A percentile compares a stretch with the other conserved stretches of the same genome.
phyloP scores from a whole-genome alignment of 1,140 invertebrate species.

The Palaemon carinicauda region DNA sequence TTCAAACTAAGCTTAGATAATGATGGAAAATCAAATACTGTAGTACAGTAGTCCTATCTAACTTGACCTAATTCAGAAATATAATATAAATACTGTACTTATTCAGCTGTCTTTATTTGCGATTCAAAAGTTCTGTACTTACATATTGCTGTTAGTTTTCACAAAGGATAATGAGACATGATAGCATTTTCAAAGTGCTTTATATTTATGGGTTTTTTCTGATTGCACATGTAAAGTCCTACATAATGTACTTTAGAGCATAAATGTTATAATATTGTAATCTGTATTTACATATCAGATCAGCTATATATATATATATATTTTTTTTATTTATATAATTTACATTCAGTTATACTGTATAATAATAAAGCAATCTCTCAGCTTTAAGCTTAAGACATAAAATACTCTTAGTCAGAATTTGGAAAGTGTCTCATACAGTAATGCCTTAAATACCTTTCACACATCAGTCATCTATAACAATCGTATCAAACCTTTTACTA shows the following conservation, averaged over 20 bases:
- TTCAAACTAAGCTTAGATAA: no score
- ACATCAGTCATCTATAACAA: constrained; percentile 51
- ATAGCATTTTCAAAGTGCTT: no score
- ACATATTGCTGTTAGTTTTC: no score
- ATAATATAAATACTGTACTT: no score
- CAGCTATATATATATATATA: constrained; percentile 36
- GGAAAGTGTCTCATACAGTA: constrained; percentile 42
- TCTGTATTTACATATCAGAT: constrained; percentile 51
- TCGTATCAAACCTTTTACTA: constrained; percentile 56
- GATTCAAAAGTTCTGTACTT: no score
- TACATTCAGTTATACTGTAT: neutral
- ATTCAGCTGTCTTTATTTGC: no score
- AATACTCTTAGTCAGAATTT: constrained; percentile 46
- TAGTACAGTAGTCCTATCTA: no score
- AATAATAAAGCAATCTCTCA: constrained; percentile 48
- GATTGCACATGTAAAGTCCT: constrained; percentile 42
- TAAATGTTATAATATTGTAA: constrained; percentile 29
- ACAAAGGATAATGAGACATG: no score
- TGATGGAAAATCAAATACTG: no score
- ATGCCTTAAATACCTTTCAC: constrained; percentile 47
- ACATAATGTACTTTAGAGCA: constrained; percentile 30
- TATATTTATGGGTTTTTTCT: constrained; percentile 33
- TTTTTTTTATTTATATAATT: neutral
- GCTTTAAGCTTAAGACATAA: constrained; percentile 34
- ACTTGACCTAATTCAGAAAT: no score